Percentiles rank a stretch among this genome's conserved stretches.
Evolutionary conservation across 1,140 invertebrate genomes (phyloP).

Genomic region (Himalopsyche phryganea): DNA sequence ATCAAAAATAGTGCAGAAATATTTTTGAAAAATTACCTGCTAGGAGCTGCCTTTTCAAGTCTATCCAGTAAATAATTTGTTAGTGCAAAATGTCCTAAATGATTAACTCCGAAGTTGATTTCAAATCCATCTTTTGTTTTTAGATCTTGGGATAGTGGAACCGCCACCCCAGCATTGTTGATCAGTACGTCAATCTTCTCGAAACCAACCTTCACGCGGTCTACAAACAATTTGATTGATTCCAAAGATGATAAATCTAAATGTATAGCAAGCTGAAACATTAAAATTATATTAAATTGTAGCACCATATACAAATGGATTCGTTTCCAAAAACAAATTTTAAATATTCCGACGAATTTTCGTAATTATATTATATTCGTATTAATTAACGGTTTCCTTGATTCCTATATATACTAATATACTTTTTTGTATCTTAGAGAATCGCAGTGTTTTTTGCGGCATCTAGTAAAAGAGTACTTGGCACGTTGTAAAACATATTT

Average conservation of each 20-base stretch:
- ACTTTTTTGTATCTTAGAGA: no score
- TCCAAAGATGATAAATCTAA: slow-evolving; percentile 68
- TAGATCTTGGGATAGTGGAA: slow-evolving; percentile 52
- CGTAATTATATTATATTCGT: no score
- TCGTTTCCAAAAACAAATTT: no score
- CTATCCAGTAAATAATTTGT: slow-evolving; percentile 70
- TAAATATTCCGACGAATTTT: no score
- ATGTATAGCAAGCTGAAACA: slow-evolving; percentile 64
- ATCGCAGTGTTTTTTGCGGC: no score
- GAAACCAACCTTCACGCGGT: slow-evolving; percentile 55
- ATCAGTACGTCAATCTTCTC: slow-evolving; percentile 75
- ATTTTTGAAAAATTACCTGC: no score
- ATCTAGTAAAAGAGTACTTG: no score
- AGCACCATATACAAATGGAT: no score
- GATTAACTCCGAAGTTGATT: slow-evolving; percentile 72
- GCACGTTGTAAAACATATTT: no score
- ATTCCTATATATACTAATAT: no score
- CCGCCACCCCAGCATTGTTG: slow-evolving; percentile 85
- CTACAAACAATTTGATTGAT: slow-evolving; percentile 68
- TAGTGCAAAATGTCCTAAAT: slow-evolving; percentile 81
- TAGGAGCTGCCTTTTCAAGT: slow-evolving; percentile 53
- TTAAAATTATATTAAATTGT: slow-evolving; percentile 15
- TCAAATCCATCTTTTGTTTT: slow-evolving; percentile 78
- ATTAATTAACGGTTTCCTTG: no score
- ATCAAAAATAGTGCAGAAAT: no score